Evolutionary conservation across 2,888 invertebrate genomes (phyloP).

Genomic region (Tipula unca): DNA sequence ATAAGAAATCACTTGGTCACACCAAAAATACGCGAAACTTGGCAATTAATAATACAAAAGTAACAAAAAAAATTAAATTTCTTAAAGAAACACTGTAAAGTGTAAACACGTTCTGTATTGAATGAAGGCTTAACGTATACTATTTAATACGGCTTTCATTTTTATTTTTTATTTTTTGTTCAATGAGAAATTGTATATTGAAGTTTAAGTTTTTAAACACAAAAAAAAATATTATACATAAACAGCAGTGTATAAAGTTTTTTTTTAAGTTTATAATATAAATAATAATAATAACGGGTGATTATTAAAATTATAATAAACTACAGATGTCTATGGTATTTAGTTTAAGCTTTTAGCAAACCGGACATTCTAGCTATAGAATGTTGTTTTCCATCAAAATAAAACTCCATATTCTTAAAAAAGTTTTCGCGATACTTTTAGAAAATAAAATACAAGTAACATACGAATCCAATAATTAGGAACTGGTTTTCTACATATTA

Average conservation of each 20-base stretch:
- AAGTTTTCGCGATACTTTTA: no score
- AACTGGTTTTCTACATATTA: no score
- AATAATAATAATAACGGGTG: not conserved
- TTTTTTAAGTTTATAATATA: not conserved
- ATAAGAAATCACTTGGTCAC: not conserved
- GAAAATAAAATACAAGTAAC: no score
- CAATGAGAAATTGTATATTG: conserved; percentile 1
- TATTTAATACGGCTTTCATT: conserved; percentile 2
- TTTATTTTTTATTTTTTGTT: not conserved
- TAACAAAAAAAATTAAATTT: not conserved
- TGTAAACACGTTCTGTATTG: not conserved
- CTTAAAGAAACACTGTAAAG: not conserved
- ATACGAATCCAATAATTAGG: no score
- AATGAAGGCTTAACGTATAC: conserved; percentile 8
- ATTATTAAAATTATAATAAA: not conserved
- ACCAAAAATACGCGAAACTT: not conserved
- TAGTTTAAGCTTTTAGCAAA: not conserved
- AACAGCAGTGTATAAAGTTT: not conserved
- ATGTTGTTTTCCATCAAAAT: no score
- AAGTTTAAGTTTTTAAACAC: conserved; percentile 4
- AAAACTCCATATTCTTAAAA: no score
- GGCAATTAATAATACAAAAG: not conserved
- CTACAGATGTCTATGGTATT: no score
- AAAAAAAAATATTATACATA: not conserved
- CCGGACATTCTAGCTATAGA: not conserved